Conservation (phyloP, 2,797 vertebrate species). For the Pangasius djambal region DNA sequence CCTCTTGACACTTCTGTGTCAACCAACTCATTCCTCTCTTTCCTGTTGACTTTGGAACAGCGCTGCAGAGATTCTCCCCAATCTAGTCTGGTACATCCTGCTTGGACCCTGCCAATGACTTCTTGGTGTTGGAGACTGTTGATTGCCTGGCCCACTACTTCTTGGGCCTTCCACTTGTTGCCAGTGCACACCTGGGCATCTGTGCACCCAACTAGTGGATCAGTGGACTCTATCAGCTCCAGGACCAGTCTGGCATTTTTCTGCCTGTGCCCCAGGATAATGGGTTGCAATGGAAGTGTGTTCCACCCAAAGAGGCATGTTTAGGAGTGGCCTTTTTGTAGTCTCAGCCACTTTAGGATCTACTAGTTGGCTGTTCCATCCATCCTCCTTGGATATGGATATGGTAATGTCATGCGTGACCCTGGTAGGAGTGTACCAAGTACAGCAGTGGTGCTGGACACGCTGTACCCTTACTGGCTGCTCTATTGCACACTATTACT, state of each 20-base stretch:
- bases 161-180: not conserved
- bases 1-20: not conserved
- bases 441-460: conserved; percentile 1
- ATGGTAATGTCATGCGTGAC: not conserved
- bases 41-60: not conserved
- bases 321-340: not conserved
- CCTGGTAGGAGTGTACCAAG: not conserved
- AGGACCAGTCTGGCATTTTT: not conserved
- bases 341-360: not conserved
- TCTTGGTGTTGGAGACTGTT: not conserved
- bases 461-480: not conserved
- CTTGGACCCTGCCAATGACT: not conserved
- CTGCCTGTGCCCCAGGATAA: not conserved
- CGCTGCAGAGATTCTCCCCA: not conserved
- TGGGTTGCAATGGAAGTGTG: not conserved
- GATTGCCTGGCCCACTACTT: not conserved
- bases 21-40: not conserved
- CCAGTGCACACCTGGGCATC: not conserved
- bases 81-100: not conserved
- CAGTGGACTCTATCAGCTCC: not conserved
- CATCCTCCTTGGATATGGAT: not conserved
- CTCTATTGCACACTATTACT: not conserved
- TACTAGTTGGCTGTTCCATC: not conserved
- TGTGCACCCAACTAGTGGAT: not conserved
- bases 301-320: not conserved